phyloP scores from a whole-genome alignment of 2,888 invertebrate genomes.

The Athrips mouffetella region DNA sequence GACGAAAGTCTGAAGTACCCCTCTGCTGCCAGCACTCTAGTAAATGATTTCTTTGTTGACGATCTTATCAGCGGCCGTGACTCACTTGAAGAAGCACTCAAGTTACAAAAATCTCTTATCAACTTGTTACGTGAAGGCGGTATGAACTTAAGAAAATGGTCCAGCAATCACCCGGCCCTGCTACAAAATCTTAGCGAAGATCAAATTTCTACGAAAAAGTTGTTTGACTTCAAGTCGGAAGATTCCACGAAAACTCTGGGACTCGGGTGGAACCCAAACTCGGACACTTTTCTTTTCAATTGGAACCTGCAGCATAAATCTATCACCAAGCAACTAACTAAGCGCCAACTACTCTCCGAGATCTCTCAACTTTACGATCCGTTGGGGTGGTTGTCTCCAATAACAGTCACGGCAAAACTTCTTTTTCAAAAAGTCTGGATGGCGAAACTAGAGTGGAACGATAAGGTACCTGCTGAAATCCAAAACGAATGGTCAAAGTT shows the following conservation, averaged over 20 bases:
- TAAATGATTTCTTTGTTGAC: neutral
- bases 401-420: no score
- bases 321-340: no score
- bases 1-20: neutral
- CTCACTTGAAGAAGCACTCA: neutral
- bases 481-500: no score
- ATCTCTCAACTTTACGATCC: no score
- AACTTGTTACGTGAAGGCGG: neutral
- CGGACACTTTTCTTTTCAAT: neutral
- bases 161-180: neutral
- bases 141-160: constrained; percentile 1
- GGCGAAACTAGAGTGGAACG: no score
- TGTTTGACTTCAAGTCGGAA: neutral
- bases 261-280: neutral
- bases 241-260: neutral
- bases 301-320: no score
- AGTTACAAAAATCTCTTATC: neutral
- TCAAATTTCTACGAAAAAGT: no score
- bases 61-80: neutral
- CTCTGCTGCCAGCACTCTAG: neutral
- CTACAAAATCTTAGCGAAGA: neutral
- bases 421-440: no score
- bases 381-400: no score
- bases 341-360: no score
- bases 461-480: no score